A percentile compares a stretch with the other conserved stretches of the same genome.
These are phyloP conservation scores for Euleptes europaea DNA, from an alignment of 2,113 vertebrate genomes.

Conservation along the genomic window DNA sequence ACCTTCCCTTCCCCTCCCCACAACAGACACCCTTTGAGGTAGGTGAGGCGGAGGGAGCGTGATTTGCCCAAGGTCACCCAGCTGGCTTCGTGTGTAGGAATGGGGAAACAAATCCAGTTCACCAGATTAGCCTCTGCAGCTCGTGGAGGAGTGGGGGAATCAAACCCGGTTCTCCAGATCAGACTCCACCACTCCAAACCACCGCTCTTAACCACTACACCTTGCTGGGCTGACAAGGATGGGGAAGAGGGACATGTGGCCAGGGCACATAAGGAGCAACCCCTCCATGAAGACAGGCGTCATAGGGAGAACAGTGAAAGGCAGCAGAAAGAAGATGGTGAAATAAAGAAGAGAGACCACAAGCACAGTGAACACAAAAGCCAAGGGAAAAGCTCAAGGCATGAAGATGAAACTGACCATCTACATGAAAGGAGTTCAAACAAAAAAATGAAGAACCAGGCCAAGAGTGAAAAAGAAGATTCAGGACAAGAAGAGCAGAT, in stretches of 20 bases:
- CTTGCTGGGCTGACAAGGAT: constrained; percentile 46
- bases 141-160: too few relatives aligned
- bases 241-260: constrained; percentile 55
- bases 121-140: too few relatives aligned
- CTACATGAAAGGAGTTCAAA: constrained; percentile 46
- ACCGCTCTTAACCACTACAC: too few relatives aligned
- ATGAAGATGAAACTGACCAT: constrained; percentile 40
- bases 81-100: too few relatives aligned
- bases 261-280: constrained; percentile 55
- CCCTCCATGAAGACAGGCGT: constrained; percentile 51
- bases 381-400: constrained; percentile 31
- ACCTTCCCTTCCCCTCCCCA: too few relatives aligned
- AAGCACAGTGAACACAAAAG: constrained; percentile 56
- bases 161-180: too few relatives aligned
- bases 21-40: too few relatives aligned
- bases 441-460: constrained; percentile 37
- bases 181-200: too few relatives aligned
- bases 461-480: constrained; percentile 26
- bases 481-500: constrained; percentile 66
- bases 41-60: too few relatives aligned
- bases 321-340: constrained; percentile 40
- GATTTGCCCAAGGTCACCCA: too few relatives aligned
- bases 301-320: constrained; percentile 57
- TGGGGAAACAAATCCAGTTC: too few relatives aligned
- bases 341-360: constrained; percentile 34